Evolutionary conservation across 2,888 invertebrate genomes (phyloP).

Genomic region (Bugula neritina): DNA sequence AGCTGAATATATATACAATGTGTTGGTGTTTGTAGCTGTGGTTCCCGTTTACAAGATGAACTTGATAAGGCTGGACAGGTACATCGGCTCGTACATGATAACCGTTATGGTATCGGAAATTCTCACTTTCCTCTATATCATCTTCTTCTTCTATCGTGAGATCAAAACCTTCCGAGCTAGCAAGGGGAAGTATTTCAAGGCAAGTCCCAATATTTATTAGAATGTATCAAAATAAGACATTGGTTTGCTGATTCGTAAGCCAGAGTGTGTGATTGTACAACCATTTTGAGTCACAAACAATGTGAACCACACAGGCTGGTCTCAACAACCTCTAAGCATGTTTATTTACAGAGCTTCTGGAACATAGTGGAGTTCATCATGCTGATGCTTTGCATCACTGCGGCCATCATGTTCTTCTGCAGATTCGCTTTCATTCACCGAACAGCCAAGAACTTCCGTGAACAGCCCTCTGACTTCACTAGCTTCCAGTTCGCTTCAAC

Average conservation of each 20-base stretch:
- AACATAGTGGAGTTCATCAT: conserved; percentile 36
- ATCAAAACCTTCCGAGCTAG: conserved; percentile 34
- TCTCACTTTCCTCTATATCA: conserved; percentile 40
- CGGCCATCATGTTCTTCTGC: conserved; percentile 36
- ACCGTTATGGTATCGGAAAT: conserved; percentile 42
- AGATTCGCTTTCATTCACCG: conserved; percentile 37
- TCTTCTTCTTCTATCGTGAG: conserved; percentile 47
- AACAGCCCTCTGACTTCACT: conserved; percentile 35
- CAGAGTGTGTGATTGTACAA: too few species aligned
- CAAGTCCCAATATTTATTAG: too few species aligned
- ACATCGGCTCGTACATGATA: conserved; percentile 35
- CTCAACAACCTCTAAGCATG: too few species aligned
- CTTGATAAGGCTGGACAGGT: conserved; percentile 34
- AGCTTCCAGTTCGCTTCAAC: conserved; percentile 35
- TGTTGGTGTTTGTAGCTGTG: too few species aligned
- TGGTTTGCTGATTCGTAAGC: too few species aligned
- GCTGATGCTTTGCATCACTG: conserved; percentile 35
- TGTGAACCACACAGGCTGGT: too few species aligned
- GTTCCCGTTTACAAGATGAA: conserved; percentile 33
- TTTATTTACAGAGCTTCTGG: conserved; percentile 38
- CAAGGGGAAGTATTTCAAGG: conserved; percentile 40
- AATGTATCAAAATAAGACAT: too few species aligned
- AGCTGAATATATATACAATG: too few species aligned
- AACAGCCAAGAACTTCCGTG: conserved; percentile 41
- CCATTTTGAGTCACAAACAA: too few species aligned